Evolutionary conservation across 2,113 vertebrate genomes (phyloP).

Genomic region (Thunnus thynnus): DNA sequence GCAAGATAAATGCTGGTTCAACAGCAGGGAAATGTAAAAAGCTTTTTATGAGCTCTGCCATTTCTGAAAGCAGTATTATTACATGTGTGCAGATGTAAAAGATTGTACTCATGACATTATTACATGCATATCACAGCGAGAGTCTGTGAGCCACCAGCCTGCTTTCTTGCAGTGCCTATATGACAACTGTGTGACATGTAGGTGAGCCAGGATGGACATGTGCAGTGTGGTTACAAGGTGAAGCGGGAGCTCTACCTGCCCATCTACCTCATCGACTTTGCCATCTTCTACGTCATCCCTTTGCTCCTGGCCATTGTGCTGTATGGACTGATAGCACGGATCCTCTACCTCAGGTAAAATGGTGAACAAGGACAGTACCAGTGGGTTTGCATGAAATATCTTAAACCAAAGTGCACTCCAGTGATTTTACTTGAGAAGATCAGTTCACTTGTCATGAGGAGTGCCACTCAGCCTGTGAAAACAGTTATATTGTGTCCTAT

Average conservation of each 20-base stretch:
- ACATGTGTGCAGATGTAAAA: conserved; percentile 6
- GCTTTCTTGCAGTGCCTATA: not conserved
- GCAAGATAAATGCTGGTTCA: not conserved
- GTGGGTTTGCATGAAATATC: too few species aligned
- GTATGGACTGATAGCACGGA: conserved; percentile 85
- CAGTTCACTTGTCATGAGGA: not conserved
- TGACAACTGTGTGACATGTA: conserved; percentile 44
- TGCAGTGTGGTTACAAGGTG: conserved; percentile 87
- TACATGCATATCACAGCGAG: not conserved
- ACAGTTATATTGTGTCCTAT: too few species aligned
- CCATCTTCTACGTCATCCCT: conserved; percentile 86
- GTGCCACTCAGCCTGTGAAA: not conserved
- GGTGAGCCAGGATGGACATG: conserved; percentile 68
- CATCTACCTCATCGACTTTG: conserved; percentile 89
- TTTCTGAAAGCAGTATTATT: conserved; percentile 22
- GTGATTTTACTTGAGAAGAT: not conserved
- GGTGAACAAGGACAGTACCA: too few species aligned
- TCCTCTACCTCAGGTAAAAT: conserved; percentile 81
- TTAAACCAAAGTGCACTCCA: too few species aligned
- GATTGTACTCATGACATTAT: not conserved
- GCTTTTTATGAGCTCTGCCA: conserved; percentile 6
- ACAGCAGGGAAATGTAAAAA: conserved; percentile 25
- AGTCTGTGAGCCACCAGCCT: not conserved
- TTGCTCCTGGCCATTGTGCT: conserved; percentile 85
- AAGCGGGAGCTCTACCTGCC: conserved; percentile 88